Conservation (phyloP, 2,113 vertebrate genomes). For the Gavialis gangeticus region DNA sequence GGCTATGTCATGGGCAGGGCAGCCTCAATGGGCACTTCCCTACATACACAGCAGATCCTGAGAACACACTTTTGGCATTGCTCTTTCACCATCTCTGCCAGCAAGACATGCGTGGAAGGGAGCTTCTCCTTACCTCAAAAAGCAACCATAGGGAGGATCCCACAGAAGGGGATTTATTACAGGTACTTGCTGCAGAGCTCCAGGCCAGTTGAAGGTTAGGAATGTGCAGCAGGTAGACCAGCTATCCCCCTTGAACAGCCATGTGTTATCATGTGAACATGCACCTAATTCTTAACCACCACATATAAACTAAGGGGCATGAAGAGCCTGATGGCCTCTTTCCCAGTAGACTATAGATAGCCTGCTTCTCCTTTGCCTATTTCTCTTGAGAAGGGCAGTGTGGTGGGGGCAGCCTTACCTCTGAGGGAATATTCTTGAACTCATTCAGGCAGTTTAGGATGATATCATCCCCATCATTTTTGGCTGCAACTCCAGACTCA, state of each 20-base stretch:
- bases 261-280: neutral
- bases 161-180: neutral
- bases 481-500: conserved; percentile 92
- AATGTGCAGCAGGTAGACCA: neutral
- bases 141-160: neutral
- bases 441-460: conserved; percentile 90
- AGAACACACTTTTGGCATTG: neutral
- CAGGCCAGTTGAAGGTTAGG: neutral
- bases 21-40: neutral
- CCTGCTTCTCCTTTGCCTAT: neutral
- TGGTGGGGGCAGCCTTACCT: conserved; percentile 78
- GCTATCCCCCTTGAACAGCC: neutral
- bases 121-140: neutral
- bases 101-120: neutral
- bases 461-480: conserved; percentile 91
- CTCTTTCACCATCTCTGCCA: neutral
- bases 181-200: neutral
- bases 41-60: neutral
- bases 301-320: fast-evolving
- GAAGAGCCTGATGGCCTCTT: neutral
- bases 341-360: neutral
- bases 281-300: neutral
- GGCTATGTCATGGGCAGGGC: neutral
- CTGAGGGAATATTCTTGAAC: conserved; percentile 86
- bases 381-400: neutral